Evolutionary conservation across 2,113 vertebrate genomes (phyloP).

Genomic region (Nettapus auritus): DNA sequence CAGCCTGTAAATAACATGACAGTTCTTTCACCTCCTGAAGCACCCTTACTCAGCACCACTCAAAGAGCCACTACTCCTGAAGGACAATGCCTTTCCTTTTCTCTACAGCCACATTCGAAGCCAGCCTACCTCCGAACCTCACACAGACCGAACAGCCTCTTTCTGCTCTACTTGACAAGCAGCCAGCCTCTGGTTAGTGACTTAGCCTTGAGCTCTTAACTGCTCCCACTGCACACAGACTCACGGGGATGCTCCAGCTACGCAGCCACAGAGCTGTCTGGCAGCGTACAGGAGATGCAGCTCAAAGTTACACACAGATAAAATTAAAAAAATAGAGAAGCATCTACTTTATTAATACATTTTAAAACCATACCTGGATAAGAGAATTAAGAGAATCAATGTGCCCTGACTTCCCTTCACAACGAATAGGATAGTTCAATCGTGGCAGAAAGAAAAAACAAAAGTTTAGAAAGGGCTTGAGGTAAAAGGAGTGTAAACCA

Average conservation of each 20-base stretch:
- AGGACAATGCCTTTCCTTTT: not conserved
- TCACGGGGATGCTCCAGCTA: not conserved
- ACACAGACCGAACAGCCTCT: rapidly evolving
- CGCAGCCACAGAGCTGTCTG: not conserved
- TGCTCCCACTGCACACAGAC: not conserved
- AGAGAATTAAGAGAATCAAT: not conserved
- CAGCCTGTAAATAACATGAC: not conserved
- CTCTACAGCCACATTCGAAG: not conserved
- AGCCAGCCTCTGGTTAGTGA: not conserved
- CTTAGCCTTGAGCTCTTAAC: not conserved
- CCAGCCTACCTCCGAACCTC: not conserved
- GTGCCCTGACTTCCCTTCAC: not conserved
- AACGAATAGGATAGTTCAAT: not conserved
- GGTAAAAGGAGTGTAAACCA: not conserved
- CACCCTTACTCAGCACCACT: not conserved
- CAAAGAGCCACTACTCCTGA: not conserved
- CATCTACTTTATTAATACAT: not conserved
- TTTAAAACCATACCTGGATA: not conserved
- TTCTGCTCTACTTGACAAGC: not conserved
- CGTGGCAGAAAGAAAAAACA: not conserved
- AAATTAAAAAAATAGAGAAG: not conserved
- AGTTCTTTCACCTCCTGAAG: not conserved
- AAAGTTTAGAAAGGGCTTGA: not conserved
- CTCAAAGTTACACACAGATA: not conserved
- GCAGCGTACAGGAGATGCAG: not conserved